Evolutionary conservation across 2,888 invertebrate species (phyloP), one percentile per base, ranked within the genome.

Genomic region (Trissolcus brochymenae): DNA sequence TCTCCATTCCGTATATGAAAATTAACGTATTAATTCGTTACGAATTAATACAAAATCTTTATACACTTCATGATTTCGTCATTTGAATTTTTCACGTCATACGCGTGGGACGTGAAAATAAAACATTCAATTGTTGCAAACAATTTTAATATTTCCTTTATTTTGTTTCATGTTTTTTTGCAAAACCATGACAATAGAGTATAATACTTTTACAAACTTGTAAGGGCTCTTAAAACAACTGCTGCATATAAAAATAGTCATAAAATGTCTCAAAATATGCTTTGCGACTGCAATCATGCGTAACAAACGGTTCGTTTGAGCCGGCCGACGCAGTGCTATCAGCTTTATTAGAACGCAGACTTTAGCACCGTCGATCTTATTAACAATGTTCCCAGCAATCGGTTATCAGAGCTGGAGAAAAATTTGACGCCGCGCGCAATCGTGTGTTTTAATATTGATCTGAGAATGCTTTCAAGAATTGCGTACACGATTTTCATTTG

Each of bases 401-500:
- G 64, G 64, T 64, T 72, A 72, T 46, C 60, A 61, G n/a, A n/a
- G 40, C 49, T 19, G 55, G 41, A 19, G 46, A 53, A 17, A 40
- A 51, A 51, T 19, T 46, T 29, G 43, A 19, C 19, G 19, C 14
- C 53, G 51, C 16, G 56, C 50, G 16, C 60, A 55, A 66, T 65
- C 62, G 60, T 56, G 55, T 55, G 55, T 41, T 43, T 50, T 64
- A 64, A 62, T 74, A 67, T 67, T 46, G 62, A 67, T 51, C 41
- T 17, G 46, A 51, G 51, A 51, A 49, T 51, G 53, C 51, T 54
- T 55, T 35, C 14, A 59, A 65, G 49, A 66, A 56, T 19, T 43
- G 29, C 70, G 56, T 46, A 49, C 60, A 56, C 43, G 71, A 65
- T 76, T 66, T 66, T 71, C 61, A 57, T 57, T 61, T 50, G 56